Evolutionary conservation across 2,113 vertebrate species (phyloP).

Genomic region (Pedetes capensis): DNA sequence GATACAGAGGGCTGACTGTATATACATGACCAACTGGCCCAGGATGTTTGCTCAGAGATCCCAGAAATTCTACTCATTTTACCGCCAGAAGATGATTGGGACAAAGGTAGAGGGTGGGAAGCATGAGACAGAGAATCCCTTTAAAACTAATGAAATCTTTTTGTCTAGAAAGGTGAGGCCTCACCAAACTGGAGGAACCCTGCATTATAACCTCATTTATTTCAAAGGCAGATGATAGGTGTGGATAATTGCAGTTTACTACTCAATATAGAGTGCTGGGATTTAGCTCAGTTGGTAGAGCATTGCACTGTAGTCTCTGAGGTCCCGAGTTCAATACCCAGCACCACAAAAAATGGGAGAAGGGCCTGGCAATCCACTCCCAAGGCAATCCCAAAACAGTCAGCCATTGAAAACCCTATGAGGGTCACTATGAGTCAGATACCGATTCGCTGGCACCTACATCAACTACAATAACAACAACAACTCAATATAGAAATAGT

Average conservation of each 20-base stretch:
- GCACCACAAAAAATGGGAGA: too few species aligned
- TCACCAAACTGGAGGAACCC: not conserved
- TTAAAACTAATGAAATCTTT: not conserved
- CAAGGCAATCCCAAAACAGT: too few species aligned
- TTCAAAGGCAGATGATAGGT: not conserved
- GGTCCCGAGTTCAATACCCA: too few species aligned
- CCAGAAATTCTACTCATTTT: not conserved
- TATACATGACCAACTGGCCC: rapidly evolving
- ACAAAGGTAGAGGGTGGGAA: not conserved
- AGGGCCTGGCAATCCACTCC: too few species aligned
- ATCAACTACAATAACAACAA: too few species aligned
- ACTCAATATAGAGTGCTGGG: not conserved
- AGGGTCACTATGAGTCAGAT: too few species aligned
- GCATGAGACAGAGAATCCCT: not conserved
- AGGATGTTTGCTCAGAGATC: not conserved
- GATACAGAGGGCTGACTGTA: not conserved
- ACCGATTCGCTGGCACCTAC: too few species aligned
- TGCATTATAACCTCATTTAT: not conserved
- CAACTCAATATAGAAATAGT: not conserved
- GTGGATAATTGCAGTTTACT: not conserved
- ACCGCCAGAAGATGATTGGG: not conserved
- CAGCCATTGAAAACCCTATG: too few species aligned
- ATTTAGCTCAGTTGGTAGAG: too few species aligned
- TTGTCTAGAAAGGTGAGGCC: not conserved
- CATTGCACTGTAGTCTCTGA: too few species aligned